Base-by-base conservation (phyloP, 2,797 vertebrate species). In the Crenuchus spilurus region DNA sequence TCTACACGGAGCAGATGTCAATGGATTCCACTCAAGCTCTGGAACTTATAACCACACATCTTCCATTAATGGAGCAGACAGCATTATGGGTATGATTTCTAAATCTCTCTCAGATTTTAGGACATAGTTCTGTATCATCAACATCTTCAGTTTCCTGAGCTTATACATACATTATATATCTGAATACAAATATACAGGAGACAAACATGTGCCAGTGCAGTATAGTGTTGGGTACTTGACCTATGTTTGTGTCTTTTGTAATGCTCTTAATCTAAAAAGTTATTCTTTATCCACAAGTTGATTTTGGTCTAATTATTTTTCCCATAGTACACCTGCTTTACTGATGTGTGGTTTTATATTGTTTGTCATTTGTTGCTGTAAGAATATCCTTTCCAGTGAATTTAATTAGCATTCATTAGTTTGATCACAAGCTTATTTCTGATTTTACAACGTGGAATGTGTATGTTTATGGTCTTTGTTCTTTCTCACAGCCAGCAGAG, bases 1-100 rank as follows among this genome's bases (percentile, higher is more conserved):
- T 84, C 92, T 98, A 83, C 97, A 96, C 0, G 90, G 94, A 72
- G 93, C 92, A 0, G 98, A 99, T 78, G 96, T 97, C 66, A 99
- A 97, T 0, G 87, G 91, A 80, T 95, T 95, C 72, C 87, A 93
- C 80, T 89, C 96, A 0, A 85, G 93, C 65, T 91, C 95, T n/a
- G 80, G 94, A 2, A 94, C 95, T 0, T 94, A 95, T 72, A 95
- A 93, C 83, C 97, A 98, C 87, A 95, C 98, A 0, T 93, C 98
- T 2, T 87, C 96, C 0, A 95, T 96, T 88, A 95, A 95, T 0
- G 95, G 95, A 78, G 81, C 92, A 0, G 97, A 99, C 74, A 87
- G 75, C 74, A 94, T 99, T 73, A 93, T 99, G 93, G 95, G 97
- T 99, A 90, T 10, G 54, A 41, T 8, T 57, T 18, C 4, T 31